These are phyloP conservation scores for Perizoma affinitatum DNA, from an alignment of 2,888 invertebrate genomes.

Conservation along the genomic window DNA sequence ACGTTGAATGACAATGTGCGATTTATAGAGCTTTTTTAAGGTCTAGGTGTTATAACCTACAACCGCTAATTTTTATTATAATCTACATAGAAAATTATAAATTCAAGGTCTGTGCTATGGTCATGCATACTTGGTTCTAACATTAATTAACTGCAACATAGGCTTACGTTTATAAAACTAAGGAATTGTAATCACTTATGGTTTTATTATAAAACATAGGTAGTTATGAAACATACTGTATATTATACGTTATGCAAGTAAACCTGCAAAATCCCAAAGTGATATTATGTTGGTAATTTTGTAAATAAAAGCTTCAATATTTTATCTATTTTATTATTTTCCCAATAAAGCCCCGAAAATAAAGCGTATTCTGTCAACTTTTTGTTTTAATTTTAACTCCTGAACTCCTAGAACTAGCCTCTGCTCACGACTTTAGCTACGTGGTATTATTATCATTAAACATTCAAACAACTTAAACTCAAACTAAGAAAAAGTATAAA, in stretches of 20 bases:
- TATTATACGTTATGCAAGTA: constrained; percentile 80
- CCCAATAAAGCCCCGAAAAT: constrained; percentile 17
- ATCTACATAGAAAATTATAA: no score
- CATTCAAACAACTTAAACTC: no score
- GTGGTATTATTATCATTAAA: no score
- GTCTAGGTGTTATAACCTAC: no score
- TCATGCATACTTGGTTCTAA: no score
- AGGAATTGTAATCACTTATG: constrained; percentile 76
- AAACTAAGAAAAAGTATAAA: no score
- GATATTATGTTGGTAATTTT: constrained; percentile 84
- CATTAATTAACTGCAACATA: constrained; percentile 7
- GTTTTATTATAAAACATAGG: constrained; percentile 60
- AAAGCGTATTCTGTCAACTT: constrained; percentile 5
- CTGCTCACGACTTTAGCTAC: no score
- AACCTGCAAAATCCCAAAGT: constrained; percentile 83
- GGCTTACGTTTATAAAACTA: constrained; percentile 28
- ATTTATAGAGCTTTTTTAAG: no score
- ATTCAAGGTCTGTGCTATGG: no score
- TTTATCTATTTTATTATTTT: constrained; percentile 57
- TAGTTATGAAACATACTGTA: constrained; percentile 65
- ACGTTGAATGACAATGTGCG: no score
- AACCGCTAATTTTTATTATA: no score
- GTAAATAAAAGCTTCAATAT: constrained; percentile 84
- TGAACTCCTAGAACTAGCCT: no score
- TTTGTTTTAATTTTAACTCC: constrained; percentile 2